phyloP scores from a whole-genome alignment of 2,113 vertebrate genomes.

The Melierax canorus region DNA sequence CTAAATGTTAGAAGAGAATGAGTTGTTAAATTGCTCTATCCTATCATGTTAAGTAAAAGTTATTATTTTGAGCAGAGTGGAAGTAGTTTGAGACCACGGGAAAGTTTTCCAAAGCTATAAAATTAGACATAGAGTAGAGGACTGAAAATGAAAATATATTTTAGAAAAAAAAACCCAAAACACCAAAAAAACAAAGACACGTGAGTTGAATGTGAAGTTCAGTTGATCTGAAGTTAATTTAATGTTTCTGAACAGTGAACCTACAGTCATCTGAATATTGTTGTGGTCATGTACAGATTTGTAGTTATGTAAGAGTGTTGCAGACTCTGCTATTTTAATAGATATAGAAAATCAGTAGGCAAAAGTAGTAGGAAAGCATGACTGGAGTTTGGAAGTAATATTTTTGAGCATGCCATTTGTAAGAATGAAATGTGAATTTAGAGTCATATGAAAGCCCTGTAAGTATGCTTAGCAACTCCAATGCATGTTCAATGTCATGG shows the following conservation, averaged over 20 bases:
- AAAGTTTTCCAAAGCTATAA: background rate
- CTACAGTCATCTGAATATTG: background rate
- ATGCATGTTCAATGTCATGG: background rate
- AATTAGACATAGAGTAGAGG: background rate
- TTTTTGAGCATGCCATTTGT: background rate
- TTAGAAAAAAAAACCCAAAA: too few relatives aligned
- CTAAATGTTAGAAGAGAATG: background rate
- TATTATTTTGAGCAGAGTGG: background rate
- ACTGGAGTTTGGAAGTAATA: background rate
- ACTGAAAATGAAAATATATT: background rate
- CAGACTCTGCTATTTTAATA: background rate
- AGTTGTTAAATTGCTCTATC: conserved; percentile 40
- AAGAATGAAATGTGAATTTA: background rate
- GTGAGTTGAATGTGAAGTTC: background rate
- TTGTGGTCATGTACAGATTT: background rate
- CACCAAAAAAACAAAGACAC: background rate
- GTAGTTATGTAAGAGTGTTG: background rate
- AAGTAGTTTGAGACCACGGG: background rate
- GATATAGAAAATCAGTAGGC: background rate
- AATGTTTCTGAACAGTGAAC: background rate
- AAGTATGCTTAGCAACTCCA: background rate
- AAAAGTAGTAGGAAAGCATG: background rate
- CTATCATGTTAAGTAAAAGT: background rate
- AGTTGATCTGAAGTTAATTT: background rate
- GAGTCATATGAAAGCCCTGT: background rate